phyloP scores from a whole-genome alignment of 2,888 invertebrate genomes.

The Branchipolynoe longqiensis region DNA sequence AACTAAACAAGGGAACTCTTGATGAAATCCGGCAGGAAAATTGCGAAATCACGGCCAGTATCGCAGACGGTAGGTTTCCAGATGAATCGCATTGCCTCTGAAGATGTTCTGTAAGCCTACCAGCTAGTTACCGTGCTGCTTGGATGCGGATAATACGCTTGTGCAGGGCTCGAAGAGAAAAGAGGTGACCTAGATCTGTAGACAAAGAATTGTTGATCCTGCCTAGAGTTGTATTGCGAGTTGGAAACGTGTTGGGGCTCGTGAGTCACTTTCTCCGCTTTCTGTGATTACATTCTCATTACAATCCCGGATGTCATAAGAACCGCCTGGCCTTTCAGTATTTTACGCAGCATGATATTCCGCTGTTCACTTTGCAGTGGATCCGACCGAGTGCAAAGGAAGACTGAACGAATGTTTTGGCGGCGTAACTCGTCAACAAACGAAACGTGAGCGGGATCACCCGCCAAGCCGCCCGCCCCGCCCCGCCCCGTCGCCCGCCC shows the following conservation, averaged over 20 bases:
- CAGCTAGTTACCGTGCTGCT: no score
- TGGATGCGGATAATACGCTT: neutral
- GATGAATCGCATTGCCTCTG: neutral
- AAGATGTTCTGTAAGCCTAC: neutral
- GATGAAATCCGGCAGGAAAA: slow-evolving; percentile 32
- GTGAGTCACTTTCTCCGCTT: neutral
- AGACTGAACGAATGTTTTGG: slow-evolving; percentile 45
- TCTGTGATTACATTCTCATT: neutral
- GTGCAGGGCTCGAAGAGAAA: neutral
- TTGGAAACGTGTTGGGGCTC: slow-evolving; percentile 1
- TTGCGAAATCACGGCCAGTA: neutral
- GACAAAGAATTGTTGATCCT: slow-evolving; percentile 16
- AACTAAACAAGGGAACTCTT: slow-evolving; percentile 14
- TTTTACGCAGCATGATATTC: neutral
- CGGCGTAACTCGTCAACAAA: slow-evolving; percentile 1
- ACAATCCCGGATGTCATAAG: slow-evolving; percentile 26
- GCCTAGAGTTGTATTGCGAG: neutral
- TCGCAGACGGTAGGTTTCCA: slow-evolving; percentile 5
- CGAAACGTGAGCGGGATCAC: neutral
- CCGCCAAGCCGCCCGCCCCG: no score
- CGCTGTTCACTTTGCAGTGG: slow-evolving; percentile 5
- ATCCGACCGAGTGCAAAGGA: slow-evolving; percentile 2
- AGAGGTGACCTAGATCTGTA: slow-evolving; percentile 35
- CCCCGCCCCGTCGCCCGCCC: neutral
- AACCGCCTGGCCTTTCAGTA: neutral